Base-by-base conservation (phyloP, 2,888 invertebrate species). In the Leucophenga montana region DNA sequence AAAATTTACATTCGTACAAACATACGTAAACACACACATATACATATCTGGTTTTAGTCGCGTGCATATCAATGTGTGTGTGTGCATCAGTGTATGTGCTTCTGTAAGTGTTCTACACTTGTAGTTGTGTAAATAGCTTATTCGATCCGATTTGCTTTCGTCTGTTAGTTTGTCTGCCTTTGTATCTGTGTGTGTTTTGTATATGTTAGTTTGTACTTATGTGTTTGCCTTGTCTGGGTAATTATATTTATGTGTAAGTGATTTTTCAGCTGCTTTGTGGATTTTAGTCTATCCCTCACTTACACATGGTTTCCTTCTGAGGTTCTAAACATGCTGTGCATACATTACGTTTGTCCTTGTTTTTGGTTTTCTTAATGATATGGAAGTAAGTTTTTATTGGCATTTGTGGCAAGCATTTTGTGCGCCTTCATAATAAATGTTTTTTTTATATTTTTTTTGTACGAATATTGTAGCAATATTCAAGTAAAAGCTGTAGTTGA, bases 181-280 rank as follows among this genome's bases (percentile, higher is more conserved):
- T 48, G 66, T 48, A 13, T 8, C 14, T 48, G 48, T 27, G 20
- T 67, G 71, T 46, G 33, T 50, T 33, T 56, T 57, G 22, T 62
- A n/a, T 64, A 61, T 71, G 44, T 69, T 14, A 67, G 62, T 22
- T 14, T 59, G 48, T 71, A 33, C 33, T 33, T 33, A 8, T 33
- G 8, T 33, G n/a, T 33, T 33, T 33, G 33, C 33, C 8, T 33
- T 33, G 33, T 33, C 33, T 33, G 33, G 33, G 33, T 8, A 33
- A 33, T 33, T 33, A 33, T 33, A 33, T 33, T 33, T 8, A 33
- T 33, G 33, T 33, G 33, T 33, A 8, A 33, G 33, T 33, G 33
- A 33, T 33, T 33, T 53, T 53, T 53, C 8, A 18, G 53, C 53
- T 53, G 20, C 18, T 53, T 53, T 1, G 16, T 53, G 13, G 18